Evolutionary conservation across 2,888 invertebrate genomes (phyloP), one percentile per base, ranked within the genome.

Genomic region (Saturnia japonica): DNA sequence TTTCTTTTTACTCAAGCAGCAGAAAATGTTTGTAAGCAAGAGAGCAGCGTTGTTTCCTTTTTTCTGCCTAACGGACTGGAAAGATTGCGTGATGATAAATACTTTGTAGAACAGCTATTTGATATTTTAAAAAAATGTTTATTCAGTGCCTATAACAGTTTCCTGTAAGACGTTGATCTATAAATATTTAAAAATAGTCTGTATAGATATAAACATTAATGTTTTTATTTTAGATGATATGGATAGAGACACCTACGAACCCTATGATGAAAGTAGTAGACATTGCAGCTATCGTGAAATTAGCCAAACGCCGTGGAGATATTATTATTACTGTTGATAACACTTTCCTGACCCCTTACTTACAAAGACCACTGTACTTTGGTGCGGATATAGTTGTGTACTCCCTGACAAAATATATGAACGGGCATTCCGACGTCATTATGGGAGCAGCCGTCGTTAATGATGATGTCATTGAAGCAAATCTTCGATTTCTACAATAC

Each of bases 351-450:
- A 97, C 98, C 0, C 95, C 98, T 1, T 98, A 98, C 84, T 96
- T 98, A 77, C 98, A 99, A 96, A 95, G 96, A 72, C 99, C 99
- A 1, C 89, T 99, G 70, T 96, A 96, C 40, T 94, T 99, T 47
- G 99, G 99, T 0, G 99, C 98, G 1, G 99, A 99, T 88, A 93
- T 99, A 70, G 97, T 96, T 2, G 93, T 98, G 79, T 99, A 99
- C 90, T 99, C 99, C 0, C 85, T 99, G 70, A 99, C 99, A 0
- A 99, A 99, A 91, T 99, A 99, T 86, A 97, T 99, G 96, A 99
- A 99, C 90, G 99, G 99, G 0, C 99, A 99, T 91, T 96, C 98
- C 0, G 99, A 99, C 92, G 97, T 99, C 28, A 96, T 99, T 9
- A 99, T 99, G 99, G 99, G 99, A 2, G 97, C 97, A 25, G 95